A percentile compares a stretch with the other conserved stretches of the same genome.
phyloP scores from a whole-genome alignment of 2,888 invertebrate genomes.

The Mantis religiosa region DNA sequence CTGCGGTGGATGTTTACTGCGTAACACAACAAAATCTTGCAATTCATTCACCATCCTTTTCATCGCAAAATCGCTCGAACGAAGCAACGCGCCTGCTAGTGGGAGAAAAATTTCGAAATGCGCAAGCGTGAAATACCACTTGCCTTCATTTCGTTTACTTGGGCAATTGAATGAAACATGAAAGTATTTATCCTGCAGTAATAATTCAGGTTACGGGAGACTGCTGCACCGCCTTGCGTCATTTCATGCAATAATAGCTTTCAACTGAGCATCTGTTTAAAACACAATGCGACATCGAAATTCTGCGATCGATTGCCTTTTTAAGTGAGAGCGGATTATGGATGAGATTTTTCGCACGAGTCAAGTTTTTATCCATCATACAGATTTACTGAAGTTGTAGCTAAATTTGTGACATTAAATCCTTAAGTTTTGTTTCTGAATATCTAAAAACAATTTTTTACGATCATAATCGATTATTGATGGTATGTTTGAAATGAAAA shows the following conservation, averaged over 20 bases:
- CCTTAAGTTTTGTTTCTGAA: too few species aligned
- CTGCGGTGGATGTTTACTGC: background rate
- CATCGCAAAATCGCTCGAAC: conserved; percentile 7
- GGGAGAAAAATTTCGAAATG: conserved; percentile 20
- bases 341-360: too few species aligned
- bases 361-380: too few species aligned
- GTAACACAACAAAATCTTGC: conserved; percentile 21
- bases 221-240: background rate
- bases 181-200: conserved; percentile 6
- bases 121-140: conserved; percentile 27
- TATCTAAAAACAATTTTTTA: too few species aligned
- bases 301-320: background rate
- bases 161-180: conserved; percentile 14
- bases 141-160: conserved; percentile 27
- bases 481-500: too few species aligned
- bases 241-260: background rate
- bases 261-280: background rate
- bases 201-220: conserved; percentile 1
- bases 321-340: too few species aligned
- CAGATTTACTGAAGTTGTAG: too few species aligned
- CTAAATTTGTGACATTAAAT: too few species aligned
- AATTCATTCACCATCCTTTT: conserved; percentile 27
- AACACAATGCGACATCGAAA: background rate
- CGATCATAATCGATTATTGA: too few species aligned
- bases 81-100: background rate